Base-by-base conservation (phyloP, 2,113 vertebrate species). In the Passer domesticus region DNA sequence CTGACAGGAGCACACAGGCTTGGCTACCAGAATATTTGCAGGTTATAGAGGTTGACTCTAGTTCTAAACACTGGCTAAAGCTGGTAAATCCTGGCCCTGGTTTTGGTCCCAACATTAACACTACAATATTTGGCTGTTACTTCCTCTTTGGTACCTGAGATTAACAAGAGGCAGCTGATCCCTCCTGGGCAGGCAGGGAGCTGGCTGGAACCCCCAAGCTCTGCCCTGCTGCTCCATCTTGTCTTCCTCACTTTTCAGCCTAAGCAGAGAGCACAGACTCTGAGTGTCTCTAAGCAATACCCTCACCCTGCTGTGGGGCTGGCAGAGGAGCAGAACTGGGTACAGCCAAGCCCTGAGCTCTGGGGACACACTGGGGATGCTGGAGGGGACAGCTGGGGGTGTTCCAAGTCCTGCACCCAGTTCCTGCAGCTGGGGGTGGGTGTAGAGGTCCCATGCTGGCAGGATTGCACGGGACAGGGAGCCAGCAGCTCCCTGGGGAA, bases 231-330 rank as follows among this genome's bases (percentile, higher is more conserved):
- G 56, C 76, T 81, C 52, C n/a, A 53, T n/a, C 44, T 70, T 4
- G 90, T 97, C 92, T 96, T 96, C 95, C 95, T 95, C 43, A 35
- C 31, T 12, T 74, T 52, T 70, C 90, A 77, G 55, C 64, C 37
- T 50, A 55, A 72, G 35, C 68, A 63, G 76, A 83, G 91, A 75
- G 64, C 64, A 35, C 0, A 1, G 55, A 18, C 59, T 18, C 62
- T 66, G 43, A 7, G 10, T 62, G 55, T 72, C 75, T 62, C 84
- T 77, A 64, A 96, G 96, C 96, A 96, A 96, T 95, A 94, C 64
- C 56, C 75, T 79, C 53, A 55, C 78, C 84, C 41, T 46, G 46
- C 77, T 33, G 23, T 16, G 73, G 77, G 52, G 21, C 89, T 84
- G 60, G 60, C 6, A 75, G 60, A 58, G 60, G 83, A 50, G 63